These are phyloP conservation scores for Drosophila subobscura DNA, from an alignment of 1,140 invertebrate genomes.

Conservation along the genomic window DNA sequence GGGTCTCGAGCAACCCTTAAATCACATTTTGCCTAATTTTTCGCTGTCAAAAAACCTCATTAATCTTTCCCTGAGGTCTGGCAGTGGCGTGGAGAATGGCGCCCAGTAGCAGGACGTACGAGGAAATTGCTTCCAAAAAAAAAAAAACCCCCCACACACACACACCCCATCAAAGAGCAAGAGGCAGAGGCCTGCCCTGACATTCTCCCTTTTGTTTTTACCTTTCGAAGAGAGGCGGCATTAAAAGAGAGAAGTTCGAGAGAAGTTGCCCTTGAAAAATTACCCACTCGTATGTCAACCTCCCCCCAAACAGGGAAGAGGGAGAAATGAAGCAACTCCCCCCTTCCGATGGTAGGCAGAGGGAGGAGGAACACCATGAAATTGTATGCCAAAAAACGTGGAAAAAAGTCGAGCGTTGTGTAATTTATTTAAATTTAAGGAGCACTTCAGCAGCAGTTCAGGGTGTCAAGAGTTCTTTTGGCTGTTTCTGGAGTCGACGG, in stretches of 20 bases:
- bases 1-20: slow-evolving; percentile 70
- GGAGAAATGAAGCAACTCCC: slow-evolving; percentile 1
- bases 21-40: slow-evolving; percentile 83
- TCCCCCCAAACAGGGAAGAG: slow-evolving; percentile 15
- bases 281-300: slow-evolving; percentile 72
- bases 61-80: slow-evolving; percentile 72
- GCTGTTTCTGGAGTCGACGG: slow-evolving; percentile 28
- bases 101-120: slow-evolving; percentile 77
- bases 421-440: slow-evolving; percentile 80
- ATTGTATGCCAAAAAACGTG: slow-evolving; percentile 44
- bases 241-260: slow-evolving; percentile 25
- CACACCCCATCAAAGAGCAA: slow-evolving; percentile 18
- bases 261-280: slow-evolving; percentile 78
- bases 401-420: slow-evolving; percentile 73
- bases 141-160: slow-evolving; percentile 36
- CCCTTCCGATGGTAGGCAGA: slow-evolving; percentile 10
- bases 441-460: slow-evolving; percentile 16
- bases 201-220: slow-evolving; percentile 39
- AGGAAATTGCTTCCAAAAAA: slow-evolving; percentile 71
- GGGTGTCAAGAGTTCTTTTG: slow-evolving; percentile 23
- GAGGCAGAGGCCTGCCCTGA: not conserved
- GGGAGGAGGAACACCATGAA: slow-evolving; percentile 13
- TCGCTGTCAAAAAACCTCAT: slow-evolving; percentile 81
- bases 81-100: slow-evolving; percentile 77
- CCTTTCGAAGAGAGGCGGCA: slow-evolving; percentile 23